Evolutionary conservation across 1,140 invertebrate species (phyloP), one percentile per base, ranked within the genome.

Genomic region (Nasonia longicornis): DNA sequence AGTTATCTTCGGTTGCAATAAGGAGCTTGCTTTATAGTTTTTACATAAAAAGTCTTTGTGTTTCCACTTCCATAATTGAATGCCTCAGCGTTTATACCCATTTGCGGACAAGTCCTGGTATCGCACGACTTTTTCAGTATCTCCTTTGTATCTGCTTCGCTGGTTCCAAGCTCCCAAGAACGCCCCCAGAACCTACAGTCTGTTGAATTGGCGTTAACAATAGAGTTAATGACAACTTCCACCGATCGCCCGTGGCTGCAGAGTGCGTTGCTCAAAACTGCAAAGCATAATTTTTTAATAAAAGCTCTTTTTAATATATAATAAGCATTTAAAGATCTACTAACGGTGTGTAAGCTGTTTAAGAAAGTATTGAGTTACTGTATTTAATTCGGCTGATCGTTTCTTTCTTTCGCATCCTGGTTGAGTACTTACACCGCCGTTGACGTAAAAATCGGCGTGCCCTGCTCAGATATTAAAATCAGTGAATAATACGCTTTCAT

Each of bases 391-490:
- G 31, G 31, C 31, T 35, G 31, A 11, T 7, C 3, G 10, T 10
- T 66, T 66, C 26, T 22, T 66, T 7, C 64, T 2, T 29, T 31
- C 12, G 80, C 93, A 93, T 0, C 92, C 93, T 0, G 92, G 92
- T 83, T 93, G 93, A 67, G 88, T 89, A 88, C 90, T 4, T 16
- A 52, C 91, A n/a, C 93, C 93, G 12, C 94, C 94, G 83, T 95
- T 95, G 0, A 94, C 93, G 85, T 94, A 95, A 88, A 95, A 95
- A 85, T 95, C 94, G 45, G 92, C 90, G 82, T 94, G 91, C 58
- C 94, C 94, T 91, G 20, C 4, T 22, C 22, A 8, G 45, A 52
- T 66, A 26, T 66, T 11, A 16, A 64, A 20, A 4, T 35, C 31
- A 35, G 6, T 35, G 6, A 35, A 4, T 35, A 35, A 0, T 26